A percentile compares a stretch with the other conserved stretches of the same genome.
phyloP scores from a whole-genome alignment of 2,797 vertebrate genomes.

The Pelobates cultripes region DNA sequence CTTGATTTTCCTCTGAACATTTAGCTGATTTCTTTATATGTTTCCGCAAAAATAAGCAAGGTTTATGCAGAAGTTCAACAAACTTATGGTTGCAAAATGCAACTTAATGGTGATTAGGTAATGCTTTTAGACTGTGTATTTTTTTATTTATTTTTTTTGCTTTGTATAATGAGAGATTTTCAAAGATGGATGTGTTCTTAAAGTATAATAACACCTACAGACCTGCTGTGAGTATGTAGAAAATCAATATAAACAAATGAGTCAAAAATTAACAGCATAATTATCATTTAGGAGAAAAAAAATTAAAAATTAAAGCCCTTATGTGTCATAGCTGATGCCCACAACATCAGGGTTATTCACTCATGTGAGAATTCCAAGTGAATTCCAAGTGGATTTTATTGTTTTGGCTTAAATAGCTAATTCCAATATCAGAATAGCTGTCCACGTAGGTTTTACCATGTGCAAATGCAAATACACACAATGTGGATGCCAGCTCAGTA shows the following conservation, averaged over 20 bases:
- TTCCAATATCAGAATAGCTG: no score
- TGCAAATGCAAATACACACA: no score
- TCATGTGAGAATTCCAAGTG: no score
- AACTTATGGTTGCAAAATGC: not conserved
- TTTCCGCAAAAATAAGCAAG: not conserved
- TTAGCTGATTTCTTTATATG: constrained; percentile 1
- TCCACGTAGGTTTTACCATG: no score
- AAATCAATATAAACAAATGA: constrained; percentile 9
- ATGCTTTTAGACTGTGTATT: not conserved
- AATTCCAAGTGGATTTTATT: no score
- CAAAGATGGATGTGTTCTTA: constrained; percentile 12
- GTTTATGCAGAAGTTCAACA: not conserved
- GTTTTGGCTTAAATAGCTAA: no score
- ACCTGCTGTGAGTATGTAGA: constrained; percentile 30
- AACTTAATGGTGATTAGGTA: constrained; percentile 10
- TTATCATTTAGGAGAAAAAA: constrained; percentile 17
- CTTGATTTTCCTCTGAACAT: constrained; percentile 7
- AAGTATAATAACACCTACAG: constrained; percentile 29
- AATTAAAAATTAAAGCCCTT: not conserved
- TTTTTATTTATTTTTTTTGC: not conserved
- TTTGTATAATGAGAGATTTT: not conserved
- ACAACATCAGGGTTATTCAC: not conserved
- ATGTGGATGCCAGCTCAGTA: no score
- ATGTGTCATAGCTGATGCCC: not conserved
- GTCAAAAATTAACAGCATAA: not conserved